Evolutionary conservation across 2,113 vertebrate species (phyloP), one percentile per base, ranked within the genome.

Genomic region (Pipa parva): DNA sequence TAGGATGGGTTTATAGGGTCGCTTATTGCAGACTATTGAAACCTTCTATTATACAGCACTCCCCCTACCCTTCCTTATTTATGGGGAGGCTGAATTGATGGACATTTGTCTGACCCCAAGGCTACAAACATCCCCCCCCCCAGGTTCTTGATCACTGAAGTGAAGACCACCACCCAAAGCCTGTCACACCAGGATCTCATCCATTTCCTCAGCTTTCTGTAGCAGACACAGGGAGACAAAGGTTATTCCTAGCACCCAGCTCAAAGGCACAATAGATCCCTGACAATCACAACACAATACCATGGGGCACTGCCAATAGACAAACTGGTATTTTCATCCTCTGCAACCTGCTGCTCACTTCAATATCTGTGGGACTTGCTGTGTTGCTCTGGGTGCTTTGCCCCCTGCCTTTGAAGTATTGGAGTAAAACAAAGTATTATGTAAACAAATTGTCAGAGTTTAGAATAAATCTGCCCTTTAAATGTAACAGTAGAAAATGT

Each of bases 81-180:
- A 72, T 71, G 73, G 76, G 80, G 78, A 83, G 81, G 76, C 81
- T 65, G 54, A 22, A 25, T 58, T 90, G 87, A 89, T 90, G 81
- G 87, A 91, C 87, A 77, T 84, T 60, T 75, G 21, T 79, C 79
- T 91, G 88, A 89, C 88, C 88, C 79, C 69, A 63, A 77, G 84
- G 83, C 84, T 84, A 88, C 70, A 74, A 72, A 76, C 81, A 77
- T 72, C 52, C 78, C 80, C 45, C 52, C 63, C 42, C 56, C 77
- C 59, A 78, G 81, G 78, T 77, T 86, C 87, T 92, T 93, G 91
- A 91, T 91, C 91, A 88, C 7, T 89, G 84, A 88, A 81, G 86
- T 85, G 88, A 77, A 80, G 80, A 85, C 69, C 75, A 80, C 80
- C 79, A 78, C 83, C 76, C 68, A 71, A 78, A 72, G 81, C 81